Percentiles rank a stretch among this genome's conserved stretches.
Evolutionary conservation across 2,797 vertebrate species (phyloP).

Genomic region (Pseudotriccus pelzelni): DNA sequence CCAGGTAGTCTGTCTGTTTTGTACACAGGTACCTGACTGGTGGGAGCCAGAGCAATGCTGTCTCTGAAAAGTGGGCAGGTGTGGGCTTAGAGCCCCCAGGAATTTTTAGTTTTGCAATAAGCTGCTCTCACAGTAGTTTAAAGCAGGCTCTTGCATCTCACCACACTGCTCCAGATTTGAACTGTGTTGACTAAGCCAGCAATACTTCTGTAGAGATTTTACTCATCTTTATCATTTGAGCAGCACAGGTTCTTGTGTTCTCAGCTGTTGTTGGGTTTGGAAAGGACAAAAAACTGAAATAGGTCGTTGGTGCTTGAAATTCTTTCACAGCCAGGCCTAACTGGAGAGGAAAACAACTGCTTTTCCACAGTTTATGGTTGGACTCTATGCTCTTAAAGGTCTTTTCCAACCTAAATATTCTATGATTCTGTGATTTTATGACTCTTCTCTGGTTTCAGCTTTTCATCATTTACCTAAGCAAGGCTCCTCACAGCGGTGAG

Average conservation of each 20-base stretch:
- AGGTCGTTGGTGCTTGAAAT: background rate
- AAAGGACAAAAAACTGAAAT: background rate
- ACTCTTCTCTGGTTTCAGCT: background rate
- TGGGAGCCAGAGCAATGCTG: background rate
- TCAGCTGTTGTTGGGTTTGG: background rate
- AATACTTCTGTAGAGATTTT: background rate
- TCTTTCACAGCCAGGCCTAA: background rate
- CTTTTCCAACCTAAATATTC: background rate
- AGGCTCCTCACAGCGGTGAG: background rate
- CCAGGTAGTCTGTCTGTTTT: background rate
- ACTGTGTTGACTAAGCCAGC: background rate
- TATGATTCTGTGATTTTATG: background rate
- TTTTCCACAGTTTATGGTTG: background rate
- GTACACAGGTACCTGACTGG: background rate
- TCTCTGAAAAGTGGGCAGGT: background rate
- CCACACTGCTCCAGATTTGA: background rate
- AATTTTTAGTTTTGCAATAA: background rate
- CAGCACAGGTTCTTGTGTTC: background rate
- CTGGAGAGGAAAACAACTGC: background rate
- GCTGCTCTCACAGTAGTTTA: background rate
- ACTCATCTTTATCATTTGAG: background rate
- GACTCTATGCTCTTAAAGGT: background rate
- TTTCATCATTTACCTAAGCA: background rate
- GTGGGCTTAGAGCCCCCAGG: background rate
- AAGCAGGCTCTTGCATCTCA: background rate